Conservation (phyloP, 2,797 vertebrate genomes). For the Platalea minor region DNA sequence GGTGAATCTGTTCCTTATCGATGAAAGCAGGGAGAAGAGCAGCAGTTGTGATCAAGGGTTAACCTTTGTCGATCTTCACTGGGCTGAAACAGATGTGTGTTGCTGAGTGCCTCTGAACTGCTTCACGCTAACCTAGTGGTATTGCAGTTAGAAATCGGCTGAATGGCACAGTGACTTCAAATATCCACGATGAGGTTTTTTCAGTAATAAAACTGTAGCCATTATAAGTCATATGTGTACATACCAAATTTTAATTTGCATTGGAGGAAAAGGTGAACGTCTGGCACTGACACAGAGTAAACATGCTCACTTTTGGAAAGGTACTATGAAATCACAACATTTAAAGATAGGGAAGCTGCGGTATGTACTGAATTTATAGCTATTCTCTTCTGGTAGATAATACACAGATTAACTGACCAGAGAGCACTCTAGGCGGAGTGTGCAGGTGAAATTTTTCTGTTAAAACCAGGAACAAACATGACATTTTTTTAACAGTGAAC, state of each 20-base stretch:
- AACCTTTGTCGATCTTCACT: neutral
- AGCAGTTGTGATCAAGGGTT: neutral
- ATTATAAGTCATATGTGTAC: neutral
- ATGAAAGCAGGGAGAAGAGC: neutral
- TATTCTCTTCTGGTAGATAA: neutral
- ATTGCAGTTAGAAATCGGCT: neutral
- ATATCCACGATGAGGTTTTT: rapidly evolving
- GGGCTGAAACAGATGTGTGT: neutral
- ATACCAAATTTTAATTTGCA: rapidly evolving
- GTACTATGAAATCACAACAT: rapidly evolving
- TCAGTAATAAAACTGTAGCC: neutral
- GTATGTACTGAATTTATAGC: neutral
- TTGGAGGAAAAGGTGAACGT: neutral
- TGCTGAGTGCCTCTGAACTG: neutral
- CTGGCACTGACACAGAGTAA: neutral
- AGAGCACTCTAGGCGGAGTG: neutral
- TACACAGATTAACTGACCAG: neutral
- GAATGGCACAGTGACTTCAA: neutral
- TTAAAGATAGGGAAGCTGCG: neutral
- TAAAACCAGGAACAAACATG: neutral
- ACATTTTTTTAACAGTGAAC: neutral
- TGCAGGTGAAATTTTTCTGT: neutral
- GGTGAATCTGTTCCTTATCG: neutral
- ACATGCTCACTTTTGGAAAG: neutral
- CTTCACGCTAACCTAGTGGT: neutral